Base-by-base conservation (phyloP, 2,113 vertebrate genomes). In the Manacus vitellinus region DNA sequence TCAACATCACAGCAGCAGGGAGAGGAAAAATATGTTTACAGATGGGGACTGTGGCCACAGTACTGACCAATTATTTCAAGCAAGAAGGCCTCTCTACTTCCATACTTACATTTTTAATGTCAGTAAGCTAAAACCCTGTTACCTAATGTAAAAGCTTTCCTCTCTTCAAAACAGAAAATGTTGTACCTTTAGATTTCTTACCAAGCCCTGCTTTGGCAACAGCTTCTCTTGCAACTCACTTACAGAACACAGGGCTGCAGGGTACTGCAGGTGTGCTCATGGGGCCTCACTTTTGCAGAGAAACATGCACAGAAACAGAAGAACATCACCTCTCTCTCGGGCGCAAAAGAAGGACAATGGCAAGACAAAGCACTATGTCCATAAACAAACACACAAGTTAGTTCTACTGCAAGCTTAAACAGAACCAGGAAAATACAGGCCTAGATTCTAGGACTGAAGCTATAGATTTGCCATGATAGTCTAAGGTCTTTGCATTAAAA, bases 1-100 rank as follows among this genome's bases (percentile, higher is more conserved):
- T 41, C 70, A 77, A 16, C 44, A 90, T 66, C 19, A 20, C 44
- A 31, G 71, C 0, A 0, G 2, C 12, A 24, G 37, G 25, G 8
- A 16, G 12, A 44, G n/a, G 16, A 31, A 19, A 85, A 55, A 55
- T 55, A 25, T 77, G 19, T 77, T 68, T 82, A 72, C 23, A 86
- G n/a, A 47, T 61, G 19, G 23, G 37, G 37, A 83, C 67, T 55
- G 33, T 6, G 12, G 43, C 72, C 51, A 92, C 76, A 92, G 27
- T 14, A 74, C 15, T 72, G 55, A 56, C 35, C 33, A 22, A 35
- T 21, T 4, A 72, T 61, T 79, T 58, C 58, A 88, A 79, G 21
- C 43, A 85, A 63, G 23, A 33, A 41, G 10, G 24, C 8, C 28
- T 70, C 39, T 22, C 55, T 80, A 23, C 54, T 79, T 92, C 28